A percentile compares a stretch with the other conserved stretches of the same genome.
phyloP scores from a whole-genome alignment of 2,113 vertebrate species.

The Embiotoca jacksoni region DNA sequence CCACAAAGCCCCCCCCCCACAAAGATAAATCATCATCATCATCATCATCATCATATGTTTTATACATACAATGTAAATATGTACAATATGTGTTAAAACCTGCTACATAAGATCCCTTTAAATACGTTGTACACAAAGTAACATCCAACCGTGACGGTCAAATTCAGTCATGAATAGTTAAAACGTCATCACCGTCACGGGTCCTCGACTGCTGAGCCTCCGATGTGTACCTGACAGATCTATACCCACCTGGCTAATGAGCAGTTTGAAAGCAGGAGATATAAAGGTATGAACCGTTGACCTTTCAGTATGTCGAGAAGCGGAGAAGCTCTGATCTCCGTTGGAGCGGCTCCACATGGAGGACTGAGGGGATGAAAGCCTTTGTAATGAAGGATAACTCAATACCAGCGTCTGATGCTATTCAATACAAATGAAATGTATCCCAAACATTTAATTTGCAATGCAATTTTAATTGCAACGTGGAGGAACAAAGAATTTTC shows the following conservation, averaged over 20 bases:
- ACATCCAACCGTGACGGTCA: no score
- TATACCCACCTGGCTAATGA: not conserved
- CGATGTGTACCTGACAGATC: not conserved
- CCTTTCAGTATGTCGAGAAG: not conserved
- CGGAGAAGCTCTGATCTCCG: constrained; percentile 6
- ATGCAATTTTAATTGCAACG: constrained; percentile 1
- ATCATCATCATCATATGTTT: no score
- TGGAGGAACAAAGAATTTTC: no score
- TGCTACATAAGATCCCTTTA: no score
- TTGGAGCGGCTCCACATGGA: not conserved
- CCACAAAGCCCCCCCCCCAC: no score
- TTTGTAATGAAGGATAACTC: not conserved
- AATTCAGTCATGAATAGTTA: not conserved
- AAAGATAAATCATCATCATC: no score
- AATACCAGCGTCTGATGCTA: not conserved
- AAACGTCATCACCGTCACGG: not conserved
- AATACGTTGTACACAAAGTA: no score
- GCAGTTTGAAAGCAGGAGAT: not conserved
- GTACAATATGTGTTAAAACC: no score
- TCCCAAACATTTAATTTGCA: constrained; percentile 11
- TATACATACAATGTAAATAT: no score
- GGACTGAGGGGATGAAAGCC: not conserved
- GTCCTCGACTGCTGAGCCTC: not conserved
- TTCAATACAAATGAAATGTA: not conserved
- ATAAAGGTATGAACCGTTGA: constrained; percentile 24